Evolutionary conservation across 2,113 vertebrate genomes (phyloP).

Genomic region (Thomomys bottae): DNA sequence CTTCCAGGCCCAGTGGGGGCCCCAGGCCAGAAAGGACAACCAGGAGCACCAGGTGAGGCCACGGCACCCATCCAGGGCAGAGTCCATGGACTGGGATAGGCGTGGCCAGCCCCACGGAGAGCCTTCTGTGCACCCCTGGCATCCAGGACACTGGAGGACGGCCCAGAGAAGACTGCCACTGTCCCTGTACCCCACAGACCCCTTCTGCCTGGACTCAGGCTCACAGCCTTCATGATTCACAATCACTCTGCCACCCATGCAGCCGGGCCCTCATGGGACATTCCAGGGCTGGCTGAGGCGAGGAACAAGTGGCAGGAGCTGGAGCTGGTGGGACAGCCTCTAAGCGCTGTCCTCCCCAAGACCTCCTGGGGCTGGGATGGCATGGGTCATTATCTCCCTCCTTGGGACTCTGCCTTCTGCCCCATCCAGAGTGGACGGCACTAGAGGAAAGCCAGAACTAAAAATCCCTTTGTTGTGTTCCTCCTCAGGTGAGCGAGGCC

Average conservation of each 20-base stretch:
- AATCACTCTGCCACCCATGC: no score
- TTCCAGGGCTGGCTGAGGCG: no score
- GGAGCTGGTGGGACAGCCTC: not conserved
- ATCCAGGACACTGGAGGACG: not conserved
- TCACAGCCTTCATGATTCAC: not conserved
- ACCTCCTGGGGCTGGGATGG: no score
- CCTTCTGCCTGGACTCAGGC: not conserved
- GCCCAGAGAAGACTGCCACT: no score
- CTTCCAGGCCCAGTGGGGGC: slow-evolving; percentile 86
- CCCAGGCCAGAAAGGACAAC: slow-evolving; percentile 88
- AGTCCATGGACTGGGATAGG: not conserved
- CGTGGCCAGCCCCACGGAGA: no score
- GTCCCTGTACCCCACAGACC: not conserved
- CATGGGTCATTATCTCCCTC: not conserved
- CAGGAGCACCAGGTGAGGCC: slow-evolving; percentile 89
- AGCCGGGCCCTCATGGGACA: no score
- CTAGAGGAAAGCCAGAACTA: not conserved
- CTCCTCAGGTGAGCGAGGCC: slow-evolving; percentile 88
- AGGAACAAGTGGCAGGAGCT: not conserved
- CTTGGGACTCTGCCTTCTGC: no score
- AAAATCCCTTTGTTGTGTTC: slow-evolving; percentile 6
- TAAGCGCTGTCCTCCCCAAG: not conserved
- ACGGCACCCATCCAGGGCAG: fast-evolving
- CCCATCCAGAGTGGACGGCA: not conserved
- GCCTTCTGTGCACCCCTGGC: not conserved